Conservation (phyloP, 2,888 invertebrate species). For the Mimumesa dahlbomi region DNA sequence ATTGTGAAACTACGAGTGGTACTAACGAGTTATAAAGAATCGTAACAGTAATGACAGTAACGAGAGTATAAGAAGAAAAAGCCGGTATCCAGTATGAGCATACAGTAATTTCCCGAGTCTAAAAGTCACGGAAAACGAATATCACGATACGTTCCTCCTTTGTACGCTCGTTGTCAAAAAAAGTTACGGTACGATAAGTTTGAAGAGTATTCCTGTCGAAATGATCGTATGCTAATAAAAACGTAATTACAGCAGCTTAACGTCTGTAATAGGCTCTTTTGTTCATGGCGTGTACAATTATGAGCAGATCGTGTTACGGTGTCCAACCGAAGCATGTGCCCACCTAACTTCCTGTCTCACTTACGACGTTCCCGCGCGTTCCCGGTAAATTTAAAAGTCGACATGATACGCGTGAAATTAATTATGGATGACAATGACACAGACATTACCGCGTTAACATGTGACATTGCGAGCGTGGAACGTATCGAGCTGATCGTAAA, state of each 20-base stretch:
- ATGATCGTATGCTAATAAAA: conserved; percentile 22
- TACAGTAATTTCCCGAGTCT: background rate
- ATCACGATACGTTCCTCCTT: background rate
- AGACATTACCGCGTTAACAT: conserved; percentile 23
- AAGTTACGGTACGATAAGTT: conserved; percentile 3
- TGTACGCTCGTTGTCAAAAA: background rate
- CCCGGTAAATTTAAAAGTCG: conserved; percentile 36
- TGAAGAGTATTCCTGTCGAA: conserved; percentile 3
- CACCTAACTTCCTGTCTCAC: conserved; percentile 14
- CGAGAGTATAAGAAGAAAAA: background rate
- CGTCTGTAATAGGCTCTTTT: background rate
- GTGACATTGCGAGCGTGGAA: conserved; percentile 18
- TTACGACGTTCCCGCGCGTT: conserved; percentile 4
- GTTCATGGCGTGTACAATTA: background rate
- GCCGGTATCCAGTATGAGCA: background rate
- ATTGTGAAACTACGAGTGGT: background rate
- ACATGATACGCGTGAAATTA: conserved; percentile 25
- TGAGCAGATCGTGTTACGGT: background rate
- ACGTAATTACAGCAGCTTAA: conserved; percentile 10
- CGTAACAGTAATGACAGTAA: background rate
- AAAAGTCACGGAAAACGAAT: background rate
- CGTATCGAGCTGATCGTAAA: conserved; percentile 62
- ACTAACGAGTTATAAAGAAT: background rate
- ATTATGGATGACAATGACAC: conserved; percentile 24
- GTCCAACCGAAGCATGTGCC: background rate